Evolutionary conservation across 2,797 vertebrate genomes (phyloP), one percentile per base, ranked within the genome.

Genomic region (Darevskia mixta): DNA sequence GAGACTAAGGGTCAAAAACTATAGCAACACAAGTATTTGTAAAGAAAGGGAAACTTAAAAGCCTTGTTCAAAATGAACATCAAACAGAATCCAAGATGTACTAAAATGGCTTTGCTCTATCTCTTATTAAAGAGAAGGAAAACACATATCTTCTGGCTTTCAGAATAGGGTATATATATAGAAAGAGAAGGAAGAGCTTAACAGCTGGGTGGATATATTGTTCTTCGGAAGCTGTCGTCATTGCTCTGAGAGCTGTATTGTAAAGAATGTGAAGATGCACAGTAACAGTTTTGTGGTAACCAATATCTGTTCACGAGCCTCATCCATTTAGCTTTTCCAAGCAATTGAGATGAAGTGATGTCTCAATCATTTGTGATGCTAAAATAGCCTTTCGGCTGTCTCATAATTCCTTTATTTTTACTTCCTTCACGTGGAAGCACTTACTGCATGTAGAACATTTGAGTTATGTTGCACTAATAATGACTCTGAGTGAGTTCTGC

Each of bases 41-140:
- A 93, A 93, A 92, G 89, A 95, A 95, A 79, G 78, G 83, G 94
- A 92, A 89, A 93, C 93, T 95, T 93, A 90, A 95, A 91, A 94
- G 90, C 91, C 88, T 86, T 93, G 95, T 95, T 73, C 81, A 88
- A 95, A 95, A 93, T 58, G 75, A 75, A 82, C 91, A 94, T 95
- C 91, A 92, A 94, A 94, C 91, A 86, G 92, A 90, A 95, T 91
- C 84, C 38, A 81, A 90, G 88, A 87, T 91, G 89, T 90, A 87
- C 85, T 88, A 89, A 93, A 93, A 83, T 71, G 71, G 81, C 67
- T 18, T 77, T 87, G 85, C 86, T 81, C 90, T 88, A 86, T 95
- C 91, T 88, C 89, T 95, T n/a, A 38, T 82, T 83, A 87, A 88
- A 95, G 67, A 90, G 90, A 88, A 94, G 87, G 78, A 92, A 86